Base-by-base conservation (phyloP, 2,113 vertebrate species). In the Aptenodytes forsteri region DNA sequence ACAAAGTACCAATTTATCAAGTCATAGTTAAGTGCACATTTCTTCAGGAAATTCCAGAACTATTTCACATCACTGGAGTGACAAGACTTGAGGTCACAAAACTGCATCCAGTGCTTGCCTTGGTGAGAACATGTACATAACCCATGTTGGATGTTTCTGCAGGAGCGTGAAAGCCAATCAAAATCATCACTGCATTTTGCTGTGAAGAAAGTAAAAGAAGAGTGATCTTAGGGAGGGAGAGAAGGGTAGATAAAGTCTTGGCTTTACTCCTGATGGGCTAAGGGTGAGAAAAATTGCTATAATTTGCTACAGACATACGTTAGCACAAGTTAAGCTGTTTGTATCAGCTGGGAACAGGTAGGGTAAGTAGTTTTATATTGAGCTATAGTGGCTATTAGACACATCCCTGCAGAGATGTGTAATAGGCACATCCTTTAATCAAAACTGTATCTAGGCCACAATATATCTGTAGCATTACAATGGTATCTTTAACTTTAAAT, bases 91-190 rank as follows among this genome's bases (percentile, higher is more conserved):
- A 59, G 11, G 26, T 62, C 42, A 73, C 12, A 65, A 66, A 83
- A 23, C 11, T 49, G 25, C 19, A 70, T 3, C 23, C 0, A 1
- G 5, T 86, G 29, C 21, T 80, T 80, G 8, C 25, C 38, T 58
- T 66, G 17, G 9, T 90, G 49, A 9, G 2, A 89, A 69, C 2
- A 5, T 40, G 10, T 26, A 17, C 26, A 16, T 34, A 81, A 67
- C 18, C 23, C 34, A 22, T 32, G 16, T 13, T 42, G 27, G 18
- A 42, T 77, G 17, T 7, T 77, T 66, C 38, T 79, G 11, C 32
- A 75, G 0, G 2, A 87, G 25, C 2, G 0, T 13, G 29, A 56
- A 15, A 81, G 6, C 4, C 5, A 2, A 65, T n/a, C 14, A n/a
- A 23, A 72, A 56, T 22, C 3, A 0, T 42, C 34, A 64, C 25